These are phyloP conservation scores for Amphiura filiformis DNA, from an alignment of 35 echinoderm and acorn worm species.

Conservation along the genomic window DNA sequence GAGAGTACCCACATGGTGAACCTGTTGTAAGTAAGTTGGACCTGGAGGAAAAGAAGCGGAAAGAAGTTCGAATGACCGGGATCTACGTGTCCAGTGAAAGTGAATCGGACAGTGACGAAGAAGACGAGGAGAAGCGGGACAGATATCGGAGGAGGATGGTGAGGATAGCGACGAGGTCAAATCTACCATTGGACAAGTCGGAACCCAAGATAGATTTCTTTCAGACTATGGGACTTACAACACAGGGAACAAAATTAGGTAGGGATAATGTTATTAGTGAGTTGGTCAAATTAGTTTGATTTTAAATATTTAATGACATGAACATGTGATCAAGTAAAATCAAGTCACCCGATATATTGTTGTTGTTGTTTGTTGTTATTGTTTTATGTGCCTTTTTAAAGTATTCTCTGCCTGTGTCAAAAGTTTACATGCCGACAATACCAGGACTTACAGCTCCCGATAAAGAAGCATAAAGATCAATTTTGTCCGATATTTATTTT, in stretches of 20 bases:
- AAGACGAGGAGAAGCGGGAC: conserved; percentile 81
- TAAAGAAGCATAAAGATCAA: too few relatives aligned
- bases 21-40: conserved; percentile 80
- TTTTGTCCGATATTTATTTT: too few relatives aligned
- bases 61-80: conserved; percentile 56
- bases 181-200: conserved; percentile 63
- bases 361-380: too few relatives aligned
- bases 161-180: conserved; percentile 58
- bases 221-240: conserved; percentile 66
- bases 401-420: too few relatives aligned
- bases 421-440: too few relatives aligned
- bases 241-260: conserved; percentile 86
- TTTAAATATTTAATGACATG: too few relatives aligned
- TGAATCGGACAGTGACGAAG: conserved; percentile 94
- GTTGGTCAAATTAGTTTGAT: too few relatives aligned
- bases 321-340: too few relatives aligned
- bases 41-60: conserved; percentile 70
- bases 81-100: conserved; percentile 92
- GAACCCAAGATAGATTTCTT: conserved; percentile 80
- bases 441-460: too few relatives aligned
- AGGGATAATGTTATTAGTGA: too few relatives aligned
- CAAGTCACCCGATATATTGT: too few relatives aligned
- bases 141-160: conserved; percentile 76
- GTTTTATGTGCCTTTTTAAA: too few relatives aligned
- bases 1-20: conserved; percentile 37